phyloP scores from a whole-genome alignment of 2,113 vertebrate genomes.

The Coracopsis vasa region DNA sequence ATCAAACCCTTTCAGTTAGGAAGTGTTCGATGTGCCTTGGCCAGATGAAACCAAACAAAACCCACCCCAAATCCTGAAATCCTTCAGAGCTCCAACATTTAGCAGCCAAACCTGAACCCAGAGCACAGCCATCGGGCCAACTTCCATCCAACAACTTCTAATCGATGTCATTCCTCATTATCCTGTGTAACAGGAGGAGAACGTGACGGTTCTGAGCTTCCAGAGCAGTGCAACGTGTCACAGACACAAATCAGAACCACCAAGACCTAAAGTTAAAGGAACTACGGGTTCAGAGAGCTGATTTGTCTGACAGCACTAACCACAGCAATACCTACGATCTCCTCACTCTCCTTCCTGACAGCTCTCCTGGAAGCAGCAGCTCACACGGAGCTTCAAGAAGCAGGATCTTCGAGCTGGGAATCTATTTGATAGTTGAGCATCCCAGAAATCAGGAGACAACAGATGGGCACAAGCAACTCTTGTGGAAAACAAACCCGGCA shows the following conservation, averaged over 20 bases:
- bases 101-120: neutral
- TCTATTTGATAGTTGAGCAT: too few species aligned
- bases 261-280: neutral
- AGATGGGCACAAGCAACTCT: neutral
- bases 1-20: neutral
- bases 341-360: neutral
- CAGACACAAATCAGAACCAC: neutral
- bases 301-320: neutral
- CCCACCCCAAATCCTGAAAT: neutral
- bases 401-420: neutral
- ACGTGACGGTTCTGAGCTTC: neutral
- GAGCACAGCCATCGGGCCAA: neutral
- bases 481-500: neutral
- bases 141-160: neutral
- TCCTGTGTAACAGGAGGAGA: neutral
- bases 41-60: neutral
- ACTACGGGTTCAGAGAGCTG: too few species aligned
- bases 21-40: neutral
- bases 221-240: neutral
- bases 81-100: neutral
- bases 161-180: neutral
- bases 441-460: neutral
- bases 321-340: neutral
- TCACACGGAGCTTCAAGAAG: neutral
- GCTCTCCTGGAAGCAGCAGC: neutral